Evolutionary conservation across 2,888 invertebrate genomes (phyloP).

Genomic region (Elmis aenea): DNA sequence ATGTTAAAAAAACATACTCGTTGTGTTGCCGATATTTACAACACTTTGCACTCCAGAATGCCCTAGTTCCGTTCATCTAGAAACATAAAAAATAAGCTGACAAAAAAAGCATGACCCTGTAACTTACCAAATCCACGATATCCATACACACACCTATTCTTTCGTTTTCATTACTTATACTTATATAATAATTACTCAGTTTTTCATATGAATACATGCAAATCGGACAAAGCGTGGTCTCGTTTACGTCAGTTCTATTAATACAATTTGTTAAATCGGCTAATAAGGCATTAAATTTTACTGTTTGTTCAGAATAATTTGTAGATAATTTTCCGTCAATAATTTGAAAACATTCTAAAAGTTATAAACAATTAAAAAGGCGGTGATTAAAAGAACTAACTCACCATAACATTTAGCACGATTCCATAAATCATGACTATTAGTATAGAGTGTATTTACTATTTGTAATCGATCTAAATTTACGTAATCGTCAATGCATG

Average conservation of each 20-base stretch:
- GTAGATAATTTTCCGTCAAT: slow-evolving; percentile 42
- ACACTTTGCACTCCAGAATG: slow-evolving; percentile 60
- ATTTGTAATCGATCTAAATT: slow-evolving; percentile 61
- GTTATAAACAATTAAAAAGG: slow-evolving; percentile 10
- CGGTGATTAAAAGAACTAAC: slow-evolving; percentile 23
- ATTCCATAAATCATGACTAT: slow-evolving; percentile 54
- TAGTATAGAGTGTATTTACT: slow-evolving; percentile 53
- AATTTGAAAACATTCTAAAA: slow-evolving; percentile 57
- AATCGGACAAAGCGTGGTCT: slow-evolving; percentile 47
- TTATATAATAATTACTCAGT: slow-evolving; percentile 55
- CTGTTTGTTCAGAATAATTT: slow-evolving; percentile 49
- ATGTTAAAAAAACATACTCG: slow-evolving; percentile 54
- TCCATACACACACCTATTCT: slow-evolving; percentile 62
- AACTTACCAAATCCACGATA: slow-evolving; percentile 59
- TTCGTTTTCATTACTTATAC: slow-evolving; percentile 54
- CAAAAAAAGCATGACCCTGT: no score
- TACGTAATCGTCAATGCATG: slow-evolving; percentile 54
- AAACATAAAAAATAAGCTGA: slow-evolving; percentile 25
- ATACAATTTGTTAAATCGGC: slow-evolving; percentile 49
- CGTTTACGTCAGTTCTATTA: slow-evolving; percentile 35
- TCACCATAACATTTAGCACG: slow-evolving; percentile 61
- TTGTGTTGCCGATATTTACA: slow-evolving; percentile 53
- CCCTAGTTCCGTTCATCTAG: slow-evolving; percentile 63
- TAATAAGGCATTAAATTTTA: slow-evolving; percentile 48
- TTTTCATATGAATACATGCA: slow-evolving; percentile 53